These are phyloP conservation scores for Platycercus adscitus DNA, from an alignment of 2,113 vertebrate genomes.

Conservation along the genomic window DNA sequence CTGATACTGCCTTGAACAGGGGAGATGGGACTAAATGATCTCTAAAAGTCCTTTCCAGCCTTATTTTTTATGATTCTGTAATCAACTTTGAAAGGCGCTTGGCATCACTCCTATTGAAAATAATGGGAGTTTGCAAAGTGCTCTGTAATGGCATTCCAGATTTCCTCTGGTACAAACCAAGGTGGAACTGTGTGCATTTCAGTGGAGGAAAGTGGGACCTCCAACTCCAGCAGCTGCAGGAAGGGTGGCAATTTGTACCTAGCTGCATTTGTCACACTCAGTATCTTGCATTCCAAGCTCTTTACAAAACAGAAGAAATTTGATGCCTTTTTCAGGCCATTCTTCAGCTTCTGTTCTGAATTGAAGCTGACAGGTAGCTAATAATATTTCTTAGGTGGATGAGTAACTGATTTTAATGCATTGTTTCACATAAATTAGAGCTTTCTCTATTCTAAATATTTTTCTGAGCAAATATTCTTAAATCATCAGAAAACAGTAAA, in stretches of 20 bases:
- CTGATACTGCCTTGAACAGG: constrained; percentile 12
- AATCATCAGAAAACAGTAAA: background rate
- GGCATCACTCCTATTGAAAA: constrained; percentile 46
- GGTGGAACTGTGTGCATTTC: background rate
- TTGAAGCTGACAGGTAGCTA: background rate
- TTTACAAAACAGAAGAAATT: background rate
- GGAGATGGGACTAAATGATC: constrained; percentile 56
- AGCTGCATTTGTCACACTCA: background rate
- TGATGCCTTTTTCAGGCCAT: background rate
- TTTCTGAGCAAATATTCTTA: background rate
- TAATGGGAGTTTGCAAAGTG: constrained; percentile 5
- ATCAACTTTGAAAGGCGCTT: constrained; percentile 59
- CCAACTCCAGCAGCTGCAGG: background rate
- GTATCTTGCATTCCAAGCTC: background rate
- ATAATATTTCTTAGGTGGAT: background rate
- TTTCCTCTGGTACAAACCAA: constrained; percentile 7
- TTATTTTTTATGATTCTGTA: constrained; percentile 54
- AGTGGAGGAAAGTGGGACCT: background rate
- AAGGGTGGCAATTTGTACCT: background rate
- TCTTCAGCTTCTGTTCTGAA: background rate
- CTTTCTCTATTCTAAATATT: background rate
- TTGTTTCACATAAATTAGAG: background rate
- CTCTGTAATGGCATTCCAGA: constrained; percentile 35
- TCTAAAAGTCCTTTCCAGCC: constrained; percentile 64
- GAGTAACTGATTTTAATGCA: background rate